Percentiles rank a stretch among this genome's conserved stretches.
These are phyloP conservation scores for Pteropus alecto DNA, from an alignment of 2,113 vertebrate genomes.

Conservation along the genomic window DNA sequence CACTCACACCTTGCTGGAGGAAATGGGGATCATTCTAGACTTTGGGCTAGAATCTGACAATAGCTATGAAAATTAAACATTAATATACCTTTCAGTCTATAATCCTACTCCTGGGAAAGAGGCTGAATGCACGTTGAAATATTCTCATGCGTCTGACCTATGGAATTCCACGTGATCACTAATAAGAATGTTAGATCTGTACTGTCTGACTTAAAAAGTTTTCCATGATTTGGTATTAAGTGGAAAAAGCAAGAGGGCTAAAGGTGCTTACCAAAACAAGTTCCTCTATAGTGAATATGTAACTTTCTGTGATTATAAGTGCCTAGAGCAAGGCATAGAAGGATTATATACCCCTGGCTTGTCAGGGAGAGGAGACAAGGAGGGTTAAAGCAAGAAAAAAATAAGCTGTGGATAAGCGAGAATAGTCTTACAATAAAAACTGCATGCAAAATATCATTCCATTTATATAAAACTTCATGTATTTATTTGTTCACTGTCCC, in stretches of 20 bases:
- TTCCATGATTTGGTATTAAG: background rate
- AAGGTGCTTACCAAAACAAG: background rate
- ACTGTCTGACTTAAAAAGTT: background rate
- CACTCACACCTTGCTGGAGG: background rate
- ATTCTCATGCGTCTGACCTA: accelerated
- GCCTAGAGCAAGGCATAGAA: background rate
- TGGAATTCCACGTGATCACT: background rate
- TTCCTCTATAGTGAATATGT: background rate
- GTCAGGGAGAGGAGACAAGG: background rate
- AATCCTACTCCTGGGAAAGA: background rate
- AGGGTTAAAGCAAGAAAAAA: background rate
- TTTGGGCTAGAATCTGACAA: background rate
- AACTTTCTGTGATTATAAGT: background rate
- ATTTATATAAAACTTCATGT: background rate
- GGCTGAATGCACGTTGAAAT: background rate
- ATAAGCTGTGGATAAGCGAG: background rate
- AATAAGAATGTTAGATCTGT: background rate
- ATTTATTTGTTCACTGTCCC: background rate
- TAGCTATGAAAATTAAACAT: background rate
- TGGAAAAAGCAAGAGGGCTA: background rate
- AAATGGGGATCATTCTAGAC: background rate
- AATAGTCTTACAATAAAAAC: background rate
- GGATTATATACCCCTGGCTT: background rate
- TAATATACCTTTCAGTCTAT: background rate
- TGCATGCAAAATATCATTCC: background rate